Evolutionary conservation across 2,797 vertebrate species (phyloP).

Genomic region (Muscicapa comitata): DNA sequence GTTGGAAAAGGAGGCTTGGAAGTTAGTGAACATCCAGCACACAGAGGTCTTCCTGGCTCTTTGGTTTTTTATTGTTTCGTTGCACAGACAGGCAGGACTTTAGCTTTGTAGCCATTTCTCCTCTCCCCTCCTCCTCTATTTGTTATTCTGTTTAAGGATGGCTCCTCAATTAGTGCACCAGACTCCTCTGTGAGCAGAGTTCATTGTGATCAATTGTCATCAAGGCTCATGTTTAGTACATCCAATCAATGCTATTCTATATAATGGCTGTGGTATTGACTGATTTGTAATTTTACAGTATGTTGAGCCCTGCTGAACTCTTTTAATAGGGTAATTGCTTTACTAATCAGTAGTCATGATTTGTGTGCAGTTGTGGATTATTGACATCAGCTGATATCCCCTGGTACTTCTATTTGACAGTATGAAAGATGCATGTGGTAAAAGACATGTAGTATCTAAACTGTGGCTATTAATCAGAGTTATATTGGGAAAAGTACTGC

Average conservation of each 20-base stretch:
- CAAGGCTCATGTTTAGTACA: background rate
- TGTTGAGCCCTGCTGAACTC: constrained; percentile 45
- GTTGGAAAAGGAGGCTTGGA: background rate
- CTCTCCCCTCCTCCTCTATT: background rate
- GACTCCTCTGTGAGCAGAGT: background rate
- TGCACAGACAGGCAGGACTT: background rate
- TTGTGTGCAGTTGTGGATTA: background rate
- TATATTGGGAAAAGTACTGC: background rate
- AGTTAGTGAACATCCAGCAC: background rate
- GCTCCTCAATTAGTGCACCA: constrained; percentile 26
- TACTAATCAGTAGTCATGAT: constrained; percentile 37
- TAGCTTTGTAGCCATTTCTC: background rate
- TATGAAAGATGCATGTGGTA: background rate
- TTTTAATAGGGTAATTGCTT: constrained; percentile 62
- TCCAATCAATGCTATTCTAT: constrained; percentile 26
- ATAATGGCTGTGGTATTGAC: background rate
- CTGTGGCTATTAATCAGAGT: background rate
- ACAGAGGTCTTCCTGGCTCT: background rate
- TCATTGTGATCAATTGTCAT: constrained; percentile 42
- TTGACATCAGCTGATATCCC: background rate
- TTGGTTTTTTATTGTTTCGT: background rate
- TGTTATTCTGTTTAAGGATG: background rate
- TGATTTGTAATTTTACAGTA: constrained; percentile 41
- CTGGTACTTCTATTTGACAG: background rate
- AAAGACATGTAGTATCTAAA: background rate